phyloP scores from a whole-genome alignment of 2,113 vertebrate genomes.

The Pluvianellus socialis region DNA sequence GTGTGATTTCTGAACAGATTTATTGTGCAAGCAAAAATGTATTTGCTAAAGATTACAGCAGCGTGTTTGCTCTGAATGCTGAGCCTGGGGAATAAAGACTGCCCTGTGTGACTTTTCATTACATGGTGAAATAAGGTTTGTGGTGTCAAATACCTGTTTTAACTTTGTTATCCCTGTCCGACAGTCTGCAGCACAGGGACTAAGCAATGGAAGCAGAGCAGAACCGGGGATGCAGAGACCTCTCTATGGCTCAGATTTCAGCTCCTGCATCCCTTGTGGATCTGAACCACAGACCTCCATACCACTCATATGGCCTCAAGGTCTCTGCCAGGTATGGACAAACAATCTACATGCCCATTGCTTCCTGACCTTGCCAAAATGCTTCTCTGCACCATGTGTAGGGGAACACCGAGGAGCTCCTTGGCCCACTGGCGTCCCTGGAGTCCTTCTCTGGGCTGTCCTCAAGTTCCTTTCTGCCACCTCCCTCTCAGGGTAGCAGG shows the following conservation, averaged over 20 bases:
- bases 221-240: not conserved
- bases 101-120: constrained; percentile 5
- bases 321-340: not conserved
- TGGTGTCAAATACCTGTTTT: not conserved
- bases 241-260: not conserved
- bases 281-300: not conserved
- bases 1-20: constrained; percentile 48
- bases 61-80: not conserved
- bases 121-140: not conserved
- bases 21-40: constrained; percentile 48
- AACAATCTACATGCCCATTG: not conserved
- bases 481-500: not conserved
- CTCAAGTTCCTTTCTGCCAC: not conserved
- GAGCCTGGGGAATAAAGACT: not conserved
- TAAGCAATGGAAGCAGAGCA: not conserved
- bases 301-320: rapidly evolving
- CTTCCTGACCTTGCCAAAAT: not conserved
- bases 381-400: not conserved
- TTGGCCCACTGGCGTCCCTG: not conserved
- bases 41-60: constrained; percentile 48
- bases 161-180: not conserved
- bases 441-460: not conserved
- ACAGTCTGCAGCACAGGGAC: not conserved
- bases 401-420: rapidly evolving
- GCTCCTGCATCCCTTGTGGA: not conserved